Evolutionary conservation across 2,797 vertebrate genomes (phyloP), one percentile per base, ranked within the genome.

Genomic region (Hirundo rustica): DNA sequence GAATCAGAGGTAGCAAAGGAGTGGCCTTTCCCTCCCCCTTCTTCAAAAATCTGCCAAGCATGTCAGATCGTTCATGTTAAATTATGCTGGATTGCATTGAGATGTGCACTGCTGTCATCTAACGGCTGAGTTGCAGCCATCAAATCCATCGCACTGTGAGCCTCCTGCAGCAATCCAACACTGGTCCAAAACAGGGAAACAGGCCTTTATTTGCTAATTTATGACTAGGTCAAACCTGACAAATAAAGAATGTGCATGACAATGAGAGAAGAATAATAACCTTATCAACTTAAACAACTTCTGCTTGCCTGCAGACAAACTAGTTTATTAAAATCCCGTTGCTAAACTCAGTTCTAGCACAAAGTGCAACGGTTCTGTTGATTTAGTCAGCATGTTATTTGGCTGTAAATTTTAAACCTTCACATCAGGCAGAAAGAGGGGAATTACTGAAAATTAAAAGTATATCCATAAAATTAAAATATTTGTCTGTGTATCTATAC

Each of bases 41-140:
- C 78, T 89, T 79, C 53, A 88, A 85, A 94, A 82, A 93, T 85
- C 88, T 97, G 95, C 89, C 73, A 96, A 96, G 85, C 22, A 27
- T 88, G 89, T 89, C 77, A 91, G 73, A 93, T 91, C 61, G 86
- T 86, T 97, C 97, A 81, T 66, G 84, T 91, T 95, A 96, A 97
- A 96, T 97, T 96, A 94, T 68, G 80, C 89, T 89, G 78, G 84
- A 95, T 88, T 61, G 72, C 92, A 88, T 5, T 86, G 78, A 96
- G 92, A 89, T 85, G 68, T 92, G 80, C 72, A 75, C 44, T 51
- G 26, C 91, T 92, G 89, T 96, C 88, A 91, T 93, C 81, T 95
- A 90, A 94, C 1, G 11, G 66, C 64, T 72, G 66, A 88, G 62
- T 47, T 92, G 65, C 73, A 89, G 77, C 90, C 66, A 20, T 91